phyloP scores from a whole-genome alignment of 2,113 vertebrate species.

The Centropus unirufus region DNA sequence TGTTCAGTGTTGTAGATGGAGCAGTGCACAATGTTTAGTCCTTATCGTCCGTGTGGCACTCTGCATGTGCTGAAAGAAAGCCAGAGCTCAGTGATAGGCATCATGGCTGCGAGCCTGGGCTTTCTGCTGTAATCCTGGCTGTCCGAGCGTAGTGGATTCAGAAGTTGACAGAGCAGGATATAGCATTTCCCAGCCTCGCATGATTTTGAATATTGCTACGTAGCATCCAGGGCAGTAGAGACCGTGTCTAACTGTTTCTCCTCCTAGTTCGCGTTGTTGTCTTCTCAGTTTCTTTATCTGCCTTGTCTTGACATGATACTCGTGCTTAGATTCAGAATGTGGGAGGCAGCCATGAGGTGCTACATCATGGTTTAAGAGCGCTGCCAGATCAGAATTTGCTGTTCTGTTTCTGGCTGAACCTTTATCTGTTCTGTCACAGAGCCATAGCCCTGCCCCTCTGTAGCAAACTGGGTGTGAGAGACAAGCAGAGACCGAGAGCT shows the following conservation, averaged over 20 bases:
- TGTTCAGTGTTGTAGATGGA: background rate
- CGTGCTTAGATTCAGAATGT: background rate
- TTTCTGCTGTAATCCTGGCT: background rate
- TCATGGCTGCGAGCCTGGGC: background rate
- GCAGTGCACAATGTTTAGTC: background rate
- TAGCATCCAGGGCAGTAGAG: background rate
- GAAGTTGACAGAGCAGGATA: background rate
- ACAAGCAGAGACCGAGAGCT: conserved; percentile 73
- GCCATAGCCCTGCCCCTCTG: conserved; percentile 82
- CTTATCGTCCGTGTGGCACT: background rate
- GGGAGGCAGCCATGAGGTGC: background rate
- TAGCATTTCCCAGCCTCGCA: background rate
- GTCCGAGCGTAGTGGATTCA: background rate
- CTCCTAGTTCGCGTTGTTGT: background rate
- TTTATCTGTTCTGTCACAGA: conserved; percentile 65
- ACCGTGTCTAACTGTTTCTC: background rate
- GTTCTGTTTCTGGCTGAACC: background rate
- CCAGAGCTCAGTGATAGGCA: accelerated
- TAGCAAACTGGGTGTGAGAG: conserved; percentile 79
- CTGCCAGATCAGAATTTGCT: background rate
- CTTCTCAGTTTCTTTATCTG: background rate
- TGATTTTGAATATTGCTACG: background rate
- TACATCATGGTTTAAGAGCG: background rate
- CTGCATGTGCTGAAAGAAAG: background rate
- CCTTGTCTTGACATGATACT: background rate